Evolutionary conservation across 2,888 invertebrate genomes (phyloP).

Genomic region (Apodemia zela): DNA sequence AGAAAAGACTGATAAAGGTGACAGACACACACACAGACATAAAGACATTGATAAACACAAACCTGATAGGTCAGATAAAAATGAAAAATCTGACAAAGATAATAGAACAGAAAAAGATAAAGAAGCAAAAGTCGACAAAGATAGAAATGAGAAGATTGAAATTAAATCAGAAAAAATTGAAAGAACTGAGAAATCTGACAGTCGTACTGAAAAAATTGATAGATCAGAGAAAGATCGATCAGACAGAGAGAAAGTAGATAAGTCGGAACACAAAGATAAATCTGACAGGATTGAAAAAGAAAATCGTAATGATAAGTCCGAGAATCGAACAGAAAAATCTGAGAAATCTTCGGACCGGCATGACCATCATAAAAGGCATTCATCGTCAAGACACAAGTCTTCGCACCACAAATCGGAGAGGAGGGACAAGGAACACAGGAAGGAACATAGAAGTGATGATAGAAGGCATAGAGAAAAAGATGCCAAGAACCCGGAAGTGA

Average conservation of each 20-base stretch:
- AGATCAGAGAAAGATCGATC: slow-evolving; percentile 23
- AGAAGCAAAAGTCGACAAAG: slow-evolving; percentile 29
- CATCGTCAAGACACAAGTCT: slow-evolving; percentile 62
- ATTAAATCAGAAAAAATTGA: slow-evolving; percentile 29
- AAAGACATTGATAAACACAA: slow-evolving; percentile 42
- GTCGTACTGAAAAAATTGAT: slow-evolving; percentile 26
- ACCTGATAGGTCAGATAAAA: slow-evolving; percentile 26
- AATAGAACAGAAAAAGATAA: slow-evolving; percentile 31
- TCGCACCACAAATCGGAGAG: slow-evolving; percentile 50
- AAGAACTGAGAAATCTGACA: slow-evolving; percentile 27
- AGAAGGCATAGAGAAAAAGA: slow-evolving; percentile 43
- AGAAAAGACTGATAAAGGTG: slow-evolving; percentile 31
- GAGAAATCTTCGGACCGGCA: slow-evolving; percentile 40
- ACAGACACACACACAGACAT: slow-evolving; percentile 41
- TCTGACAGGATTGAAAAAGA: slow-evolving; percentile 28
- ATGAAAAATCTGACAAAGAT: slow-evolving; percentile 20
- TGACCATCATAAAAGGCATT: slow-evolving; percentile 59
- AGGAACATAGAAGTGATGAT: slow-evolving; percentile 52
- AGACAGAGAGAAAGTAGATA: slow-evolving; percentile 22
- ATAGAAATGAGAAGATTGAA: slow-evolving; percentile 29
- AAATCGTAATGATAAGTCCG: slow-evolving; percentile 25
- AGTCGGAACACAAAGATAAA: slow-evolving; percentile 26
- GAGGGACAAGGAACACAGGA: slow-evolving; percentile 51
- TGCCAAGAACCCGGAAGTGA: slow-evolving; percentile 31
- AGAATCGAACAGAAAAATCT: slow-evolving; percentile 31